Evolutionary conservation across 2,113 vertebrate genomes (phyloP).

Genomic region (Meleagris gallopavo): DNA sequence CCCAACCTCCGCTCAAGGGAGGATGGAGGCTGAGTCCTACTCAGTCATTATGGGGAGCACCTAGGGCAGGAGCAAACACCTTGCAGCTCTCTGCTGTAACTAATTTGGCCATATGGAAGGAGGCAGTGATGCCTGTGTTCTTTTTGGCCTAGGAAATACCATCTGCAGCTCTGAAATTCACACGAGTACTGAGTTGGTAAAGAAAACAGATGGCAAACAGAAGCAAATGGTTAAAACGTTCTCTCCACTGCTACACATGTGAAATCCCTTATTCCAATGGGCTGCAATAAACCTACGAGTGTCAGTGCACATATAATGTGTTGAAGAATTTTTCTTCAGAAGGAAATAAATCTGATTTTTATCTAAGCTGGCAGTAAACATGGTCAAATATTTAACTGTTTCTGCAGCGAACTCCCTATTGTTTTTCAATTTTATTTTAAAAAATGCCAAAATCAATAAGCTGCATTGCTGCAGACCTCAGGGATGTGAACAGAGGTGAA

Average conservation of each 20-base stretch:
- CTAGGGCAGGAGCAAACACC: background rate
- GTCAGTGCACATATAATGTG: conserved; percentile 7
- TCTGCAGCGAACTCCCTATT: conserved; percentile 36
- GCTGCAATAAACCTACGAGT: conserved; percentile 26
- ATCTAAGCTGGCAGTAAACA: conserved; percentile 68
- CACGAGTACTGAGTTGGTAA: background rate
- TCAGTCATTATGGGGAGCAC: background rate
- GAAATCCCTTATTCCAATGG: conserved; percentile 35
- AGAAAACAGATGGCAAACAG: conserved; percentile 63
- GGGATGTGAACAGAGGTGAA: background rate
- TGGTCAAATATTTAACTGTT: conserved; percentile 66
- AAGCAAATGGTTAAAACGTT: conserved; percentile 53
- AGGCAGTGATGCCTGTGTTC: background rate
- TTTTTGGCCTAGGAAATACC: background rate
- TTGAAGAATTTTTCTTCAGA: conserved; percentile 43
- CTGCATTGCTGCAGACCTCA: background rate
- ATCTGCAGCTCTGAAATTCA: conserved; percentile 39
- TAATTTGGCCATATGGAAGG: background rate
- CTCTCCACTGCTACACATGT: conserved; percentile 15
- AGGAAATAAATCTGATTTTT: conserved; percentile 61
- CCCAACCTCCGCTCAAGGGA: rapidly evolving
- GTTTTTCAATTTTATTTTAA: background rate
- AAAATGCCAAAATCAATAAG: background rate
- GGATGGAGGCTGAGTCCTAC: background rate
- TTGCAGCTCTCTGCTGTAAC: conserved; percentile 1